phyloP scores from a whole-genome alignment of 92 coral and sea anemone species.

The Meandrina meandrites region DNA sequence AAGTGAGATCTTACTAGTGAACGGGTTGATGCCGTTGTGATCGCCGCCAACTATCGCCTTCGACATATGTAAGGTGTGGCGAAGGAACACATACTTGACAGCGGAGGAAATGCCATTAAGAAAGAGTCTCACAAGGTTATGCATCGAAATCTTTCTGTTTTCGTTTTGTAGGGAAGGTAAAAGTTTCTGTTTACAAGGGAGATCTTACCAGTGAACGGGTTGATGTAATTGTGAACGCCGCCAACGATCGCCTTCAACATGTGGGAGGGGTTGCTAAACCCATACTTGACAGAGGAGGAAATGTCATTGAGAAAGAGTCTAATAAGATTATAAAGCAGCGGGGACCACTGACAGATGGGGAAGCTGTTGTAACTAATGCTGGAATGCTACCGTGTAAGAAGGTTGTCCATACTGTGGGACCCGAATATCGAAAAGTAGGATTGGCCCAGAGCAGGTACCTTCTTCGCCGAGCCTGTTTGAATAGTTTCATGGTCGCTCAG shows the following conservation, averaged over 20 bases:
- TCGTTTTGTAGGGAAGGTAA: background rate
- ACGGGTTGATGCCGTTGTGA: constrained; percentile 45
- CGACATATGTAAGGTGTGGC: constrained; percentile 44
- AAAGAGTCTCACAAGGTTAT: constrained; percentile 21
- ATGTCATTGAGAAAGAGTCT: constrained; percentile 29
- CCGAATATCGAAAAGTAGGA: constrained; percentile 46
- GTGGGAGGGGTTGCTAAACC: constrained; percentile 46
- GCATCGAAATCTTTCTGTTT: too few relatives aligned
- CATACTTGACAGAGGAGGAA: constrained; percentile 46
- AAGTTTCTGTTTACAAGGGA: constrained; percentile 43
- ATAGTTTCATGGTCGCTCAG: constrained; percentile 41
- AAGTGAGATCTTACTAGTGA: constrained; percentile 53
- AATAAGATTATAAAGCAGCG: background rate
- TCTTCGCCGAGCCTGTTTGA: constrained; percentile 41
- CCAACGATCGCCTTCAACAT: constrained; percentile 32
- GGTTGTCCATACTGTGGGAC: constrained; percentile 76
- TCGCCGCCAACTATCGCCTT: constrained; percentile 37
- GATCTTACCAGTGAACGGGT: constrained; percentile 46
- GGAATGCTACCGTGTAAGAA: constrained; percentile 68
- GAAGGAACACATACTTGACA: constrained; percentile 39
- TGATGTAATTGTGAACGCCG: constrained; percentile 53
- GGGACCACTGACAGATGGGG: constrained; percentile 32
- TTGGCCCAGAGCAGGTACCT: constrained; percentile 12
- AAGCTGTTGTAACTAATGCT: constrained; percentile 49
- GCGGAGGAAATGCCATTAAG: constrained; percentile 36